Percentiles rank a stretch among this genome's conserved stretches.
Evolutionary conservation across 2,113 vertebrate species (phyloP).

Genomic region (Dipodomys ordii): DNA sequence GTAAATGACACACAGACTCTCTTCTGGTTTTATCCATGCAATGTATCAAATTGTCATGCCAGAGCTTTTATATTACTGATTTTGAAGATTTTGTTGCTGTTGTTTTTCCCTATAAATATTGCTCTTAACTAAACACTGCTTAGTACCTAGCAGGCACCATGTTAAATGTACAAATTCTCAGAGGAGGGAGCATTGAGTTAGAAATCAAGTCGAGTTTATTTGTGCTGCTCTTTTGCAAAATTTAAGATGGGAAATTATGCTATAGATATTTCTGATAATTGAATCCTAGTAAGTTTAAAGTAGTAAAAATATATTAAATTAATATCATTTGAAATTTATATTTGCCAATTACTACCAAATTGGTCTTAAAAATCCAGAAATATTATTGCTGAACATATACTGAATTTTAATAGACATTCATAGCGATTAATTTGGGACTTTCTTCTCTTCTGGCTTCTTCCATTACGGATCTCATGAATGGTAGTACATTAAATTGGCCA

Average conservation of each 20-base stretch:
- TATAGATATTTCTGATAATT: conserved; percentile 38
- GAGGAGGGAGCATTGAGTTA: background rate
- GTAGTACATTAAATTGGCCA: background rate
- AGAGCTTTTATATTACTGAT: background rate
- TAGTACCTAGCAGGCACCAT: background rate
- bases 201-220: background rate
- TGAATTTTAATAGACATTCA: conserved; percentile 25
- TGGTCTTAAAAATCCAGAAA: background rate
- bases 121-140: background rate
- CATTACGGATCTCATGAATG: background rate
- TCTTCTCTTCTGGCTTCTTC: background rate
- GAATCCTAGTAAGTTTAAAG: conserved; percentile 46
- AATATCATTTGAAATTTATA: background rate
- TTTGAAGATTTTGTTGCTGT: background rate
- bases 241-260: background rate
- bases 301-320: background rate
- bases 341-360: background rate
- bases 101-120: background rate
- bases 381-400: background rate
- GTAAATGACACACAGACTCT: background rate
- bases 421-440: conserved; percentile 3
- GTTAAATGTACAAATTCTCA: background rate
- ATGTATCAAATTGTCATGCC: background rate
- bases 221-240: background rate
- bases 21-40: background rate